Base-by-base conservation (phyloP, 1,140 invertebrate genomes). In the Oncopeltus fasciatus region DNA sequence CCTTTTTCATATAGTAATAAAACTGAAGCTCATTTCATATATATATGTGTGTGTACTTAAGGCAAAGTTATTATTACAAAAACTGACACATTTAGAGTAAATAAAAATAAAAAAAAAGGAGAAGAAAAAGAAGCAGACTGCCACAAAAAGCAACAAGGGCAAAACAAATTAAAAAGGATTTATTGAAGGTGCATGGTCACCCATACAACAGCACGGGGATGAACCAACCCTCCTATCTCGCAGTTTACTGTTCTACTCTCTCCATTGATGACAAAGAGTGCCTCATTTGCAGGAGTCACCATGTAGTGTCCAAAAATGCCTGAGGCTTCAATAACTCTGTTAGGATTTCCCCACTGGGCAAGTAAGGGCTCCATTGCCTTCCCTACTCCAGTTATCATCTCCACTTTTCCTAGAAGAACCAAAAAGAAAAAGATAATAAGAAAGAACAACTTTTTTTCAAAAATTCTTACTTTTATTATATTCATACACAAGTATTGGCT, bases 331-430 rank as follows among this genome's bases (percentile, higher is more conserved):
- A 90, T 85, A 27, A 83, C 80, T 67, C 86, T 76, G 68, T 82
- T 82, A 11, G 82, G 78, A 67, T 82, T 82, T 47, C 78, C 79
- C 83, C 85, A 88, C 68, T 82, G 78, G 57, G 82, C 76, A 63
- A 80, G 67, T 47, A 72, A 73, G 4, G 76, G 70, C 9, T 77
- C 73, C 73, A 81, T 78, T 16, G 84, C 80, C 68, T 78, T 78
- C 2, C 84, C 84, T 3, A 86, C 84, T 27, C 84, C 84, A 2
- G 83, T 85, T 63, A 90, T 84, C 75, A 87, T 84, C 71, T 89
- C 86, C 9, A 90, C 85, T 79, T 88, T 87, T 9, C 80, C 80
- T 82, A 69, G 1, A 68, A 69, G 66, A 57, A 64, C 62, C 21
- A 31, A 63, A 11, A 9, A 3, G 38, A 59, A 33, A 12, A 31